phyloP scores from a whole-genome alignment of 2,888 invertebrate genomes.

The Polydrusus cervinus region DNA sequence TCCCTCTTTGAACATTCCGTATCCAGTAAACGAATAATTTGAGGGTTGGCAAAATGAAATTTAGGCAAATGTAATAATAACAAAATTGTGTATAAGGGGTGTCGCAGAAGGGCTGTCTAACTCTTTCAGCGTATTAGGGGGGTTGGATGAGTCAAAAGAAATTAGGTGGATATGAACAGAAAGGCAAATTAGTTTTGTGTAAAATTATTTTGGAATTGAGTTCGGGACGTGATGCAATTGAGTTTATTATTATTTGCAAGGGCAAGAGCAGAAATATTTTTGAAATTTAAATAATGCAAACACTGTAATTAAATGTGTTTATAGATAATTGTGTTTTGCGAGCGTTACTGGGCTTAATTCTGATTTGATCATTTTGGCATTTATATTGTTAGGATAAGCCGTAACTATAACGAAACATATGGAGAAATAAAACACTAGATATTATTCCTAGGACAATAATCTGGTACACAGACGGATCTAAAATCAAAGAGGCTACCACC shows the following conservation, averaged over 20 bases:
- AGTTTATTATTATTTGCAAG: constrained; percentile 21
- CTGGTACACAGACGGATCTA: no score
- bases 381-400: no score
- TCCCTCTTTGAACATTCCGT: constrained; percentile 16
- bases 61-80: constrained; percentile 52
- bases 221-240: constrained; percentile 28
- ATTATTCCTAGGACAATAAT: no score
- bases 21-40: constrained; percentile 28
- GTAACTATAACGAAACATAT: no score
- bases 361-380: no score
- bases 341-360: no score
- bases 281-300: not conserved
- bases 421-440: no score
- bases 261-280: not conserved
- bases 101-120: constrained; percentile 41
- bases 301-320: not conserved
- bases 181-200: constrained; percentile 42
- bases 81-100: constrained; percentile 48
- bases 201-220: constrained; percentile 42
- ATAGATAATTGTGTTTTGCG: no score
- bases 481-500: no score
- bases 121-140: constrained; percentile 39
- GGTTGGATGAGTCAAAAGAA: constrained; percentile 45
- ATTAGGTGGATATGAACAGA: constrained; percentile 50
- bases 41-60: constrained; percentile 46